These are phyloP conservation scores for Uloborus diversus DNA, from an alignment of 1,140 invertebrate species.

Conservation along the genomic window DNA sequence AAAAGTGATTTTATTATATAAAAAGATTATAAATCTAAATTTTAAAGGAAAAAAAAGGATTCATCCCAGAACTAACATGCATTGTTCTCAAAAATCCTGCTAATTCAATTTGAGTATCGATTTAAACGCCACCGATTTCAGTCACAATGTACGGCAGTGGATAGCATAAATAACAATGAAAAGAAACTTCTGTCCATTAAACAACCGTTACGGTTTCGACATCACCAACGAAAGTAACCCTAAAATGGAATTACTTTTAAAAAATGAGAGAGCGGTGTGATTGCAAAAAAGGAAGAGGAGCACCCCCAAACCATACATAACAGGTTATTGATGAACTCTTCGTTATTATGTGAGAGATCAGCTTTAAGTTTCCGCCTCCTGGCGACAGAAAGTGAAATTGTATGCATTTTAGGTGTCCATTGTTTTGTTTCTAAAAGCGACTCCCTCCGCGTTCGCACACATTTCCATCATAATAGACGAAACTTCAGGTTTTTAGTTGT, in stretches of 20 bases:
- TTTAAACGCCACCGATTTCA: too few relatives aligned
- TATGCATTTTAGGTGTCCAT: constrained; percentile 34
- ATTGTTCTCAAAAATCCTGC: too few relatives aligned
- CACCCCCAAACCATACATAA: constrained; percentile 21
- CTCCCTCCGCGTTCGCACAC: background rate
- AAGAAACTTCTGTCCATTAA: constrained; percentile 6
- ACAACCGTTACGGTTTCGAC: constrained; percentile 22
- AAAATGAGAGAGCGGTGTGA: background rate
- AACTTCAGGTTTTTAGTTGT: background rate
- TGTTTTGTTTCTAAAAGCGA: constrained; percentile 46
- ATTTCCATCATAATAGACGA: constrained; percentile 32
- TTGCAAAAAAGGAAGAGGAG: background rate
- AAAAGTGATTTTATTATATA: too few relatives aligned
- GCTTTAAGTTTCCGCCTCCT: constrained; percentile 15
- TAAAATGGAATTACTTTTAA: background rate
- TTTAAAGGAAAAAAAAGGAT: too few relatives aligned
- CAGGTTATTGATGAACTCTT: constrained; percentile 47
- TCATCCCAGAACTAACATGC: too few relatives aligned
- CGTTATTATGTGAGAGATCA: constrained; percentile 16
- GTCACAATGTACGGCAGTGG: too few relatives aligned
- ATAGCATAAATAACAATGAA: constrained; percentile 31
- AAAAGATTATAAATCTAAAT: too few relatives aligned
- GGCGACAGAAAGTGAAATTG: constrained; percentile 44
- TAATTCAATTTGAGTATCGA: too few relatives aligned
- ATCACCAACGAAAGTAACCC: background rate